Evolutionary conservation across 2,797 vertebrate genomes (phyloP), one percentile per base, ranked within the genome.

Genomic region (Octomys mimax): DNA sequence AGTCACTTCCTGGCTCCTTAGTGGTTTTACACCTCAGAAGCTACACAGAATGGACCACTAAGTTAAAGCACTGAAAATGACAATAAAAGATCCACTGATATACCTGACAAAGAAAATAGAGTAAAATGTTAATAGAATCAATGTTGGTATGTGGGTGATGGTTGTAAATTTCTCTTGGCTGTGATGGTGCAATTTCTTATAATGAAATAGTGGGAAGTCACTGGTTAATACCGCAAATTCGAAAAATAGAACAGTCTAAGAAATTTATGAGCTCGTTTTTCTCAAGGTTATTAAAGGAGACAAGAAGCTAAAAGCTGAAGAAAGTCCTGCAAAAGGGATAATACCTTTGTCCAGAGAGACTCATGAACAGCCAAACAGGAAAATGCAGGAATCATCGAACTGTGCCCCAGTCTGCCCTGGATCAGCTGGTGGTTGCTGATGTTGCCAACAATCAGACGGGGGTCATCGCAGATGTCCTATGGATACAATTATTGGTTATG

Each of bases 331-430:
- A 83, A 28, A 59, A 80, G 16, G 9, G 28, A 36, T 2, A n/a
- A 57, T 92, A 99, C 99, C 99, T 99, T 99, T 97, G 99, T 99
- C 99, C 99, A 99, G 62, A 99, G 99, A 61, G 98, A 18, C 52
- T 99, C 98, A 97, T 99, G 99, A 92, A 99, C 98, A n/a, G 99
- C 99, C 98, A 99, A 97, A 95, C 99, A 99, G 90, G 99, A 99
- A 96, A 99, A 99, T 0, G 99, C 99, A 10, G 99, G 99, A 71
- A 99, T 99, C 96, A 99, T 99, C 98, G 99, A 99, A 98, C 99
- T 99, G 98, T 99, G 99, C 3, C 99, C 99, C 96, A 99, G 98
- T 62, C 62, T 96, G 24, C 99, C 99, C 97, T 99, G 99, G 97
- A 99, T 99, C 96, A 99, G 98, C 96, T 99, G 99, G 0, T 99